Evolutionary conservation across 2,113 vertebrate genomes (phyloP).

Genomic region (Oncorhynchus mykiss): DNA sequence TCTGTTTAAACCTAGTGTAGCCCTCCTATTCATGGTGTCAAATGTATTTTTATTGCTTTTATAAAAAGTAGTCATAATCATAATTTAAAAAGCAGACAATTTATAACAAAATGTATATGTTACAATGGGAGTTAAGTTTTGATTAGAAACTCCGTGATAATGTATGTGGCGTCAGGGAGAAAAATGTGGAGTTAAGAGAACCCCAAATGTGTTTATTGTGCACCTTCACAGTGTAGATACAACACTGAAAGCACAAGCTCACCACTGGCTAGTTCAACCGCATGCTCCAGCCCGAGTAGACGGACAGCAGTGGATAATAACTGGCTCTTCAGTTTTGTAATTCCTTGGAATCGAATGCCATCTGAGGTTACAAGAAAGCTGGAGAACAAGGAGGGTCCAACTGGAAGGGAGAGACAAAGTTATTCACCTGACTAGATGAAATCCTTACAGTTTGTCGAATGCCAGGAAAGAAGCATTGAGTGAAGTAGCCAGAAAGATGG

Average conservation of each 20-base stretch:
- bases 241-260: background rate
- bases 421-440: constrained; percentile 19
- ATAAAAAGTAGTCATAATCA: too few species aligned
- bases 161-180: too few species aligned
- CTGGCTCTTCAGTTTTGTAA: constrained; percentile 18
- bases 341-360: constrained; percentile 13
- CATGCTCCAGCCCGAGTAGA: constrained; percentile 10
- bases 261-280: background rate
- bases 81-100: too few species aligned
- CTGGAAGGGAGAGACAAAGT: constrained; percentile 21
- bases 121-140: too few species aligned
- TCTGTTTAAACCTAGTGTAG: too few species aligned
- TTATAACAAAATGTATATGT: too few species aligned
- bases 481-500: constrained; percentile 35
- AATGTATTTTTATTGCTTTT: too few species aligned
- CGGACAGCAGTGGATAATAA: constrained; percentile 10
- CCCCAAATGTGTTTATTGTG: too few species aligned
- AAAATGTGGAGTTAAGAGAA: too few species aligned
- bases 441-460: constrained; percentile 24
- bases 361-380: constrained; percentile 22
- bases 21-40: too few species aligned
- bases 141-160: too few species aligned
- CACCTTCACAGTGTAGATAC: too few species aligned
- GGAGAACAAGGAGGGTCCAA: constrained; percentile 20
- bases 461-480: constrained; percentile 30